Percentiles rank a stretch among this genome's conserved stretches.
phyloP scores from a whole-genome alignment of 2,888 invertebrate genomes.

The Ormyrus pomaceus region DNA sequence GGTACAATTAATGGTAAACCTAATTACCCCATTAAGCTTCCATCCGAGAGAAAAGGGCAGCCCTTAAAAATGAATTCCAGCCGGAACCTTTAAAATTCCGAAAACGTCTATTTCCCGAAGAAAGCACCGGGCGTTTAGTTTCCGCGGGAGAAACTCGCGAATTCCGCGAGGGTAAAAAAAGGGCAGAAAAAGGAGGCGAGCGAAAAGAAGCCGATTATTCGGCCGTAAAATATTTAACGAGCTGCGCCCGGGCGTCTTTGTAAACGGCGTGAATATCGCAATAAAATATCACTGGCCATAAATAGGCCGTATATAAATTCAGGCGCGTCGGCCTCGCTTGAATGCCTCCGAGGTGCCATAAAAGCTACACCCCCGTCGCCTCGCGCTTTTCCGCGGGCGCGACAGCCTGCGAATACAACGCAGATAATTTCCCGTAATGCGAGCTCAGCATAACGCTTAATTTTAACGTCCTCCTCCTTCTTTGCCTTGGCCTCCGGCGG shows the following conservation, averaged over 20 bases:
- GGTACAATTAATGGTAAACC: neutral
- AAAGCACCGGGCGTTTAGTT: slow-evolving; percentile 10
- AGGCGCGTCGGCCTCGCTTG: slow-evolving; percentile 25
- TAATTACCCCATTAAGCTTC: too few relatives aligned
- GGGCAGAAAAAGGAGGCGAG: neutral
- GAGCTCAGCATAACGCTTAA: slow-evolving; percentile 61
- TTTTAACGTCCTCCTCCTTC: slow-evolving; percentile 59
- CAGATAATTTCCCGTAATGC: slow-evolving; percentile 67
- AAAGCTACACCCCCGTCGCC: slow-evolving; percentile 24
- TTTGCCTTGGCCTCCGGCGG: neutral
- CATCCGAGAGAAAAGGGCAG: too few relatives aligned
- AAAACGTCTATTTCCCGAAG: slow-evolving; percentile 5
- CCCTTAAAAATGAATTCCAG: neutral
- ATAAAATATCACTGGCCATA: slow-evolving; percentile 67
- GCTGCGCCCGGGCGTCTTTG: slow-evolving; percentile 65
- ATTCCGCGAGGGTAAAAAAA: neutral
- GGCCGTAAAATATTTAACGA: slow-evolving; percentile 73
- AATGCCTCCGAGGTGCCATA: slow-evolving; percentile 46
- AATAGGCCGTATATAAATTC: slow-evolving; percentile 58
- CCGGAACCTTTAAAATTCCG: neutral
- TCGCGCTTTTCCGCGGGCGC: slow-evolving; percentile 27
- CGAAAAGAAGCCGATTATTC: slow-evolving; percentile 54
- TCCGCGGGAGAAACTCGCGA: neutral
- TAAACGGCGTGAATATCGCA: slow-evolving; percentile 72
- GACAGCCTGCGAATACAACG: slow-evolving; percentile 54